phyloP scores from a whole-genome alignment of 2,888 invertebrate species.

The Elegia similella region DNA sequence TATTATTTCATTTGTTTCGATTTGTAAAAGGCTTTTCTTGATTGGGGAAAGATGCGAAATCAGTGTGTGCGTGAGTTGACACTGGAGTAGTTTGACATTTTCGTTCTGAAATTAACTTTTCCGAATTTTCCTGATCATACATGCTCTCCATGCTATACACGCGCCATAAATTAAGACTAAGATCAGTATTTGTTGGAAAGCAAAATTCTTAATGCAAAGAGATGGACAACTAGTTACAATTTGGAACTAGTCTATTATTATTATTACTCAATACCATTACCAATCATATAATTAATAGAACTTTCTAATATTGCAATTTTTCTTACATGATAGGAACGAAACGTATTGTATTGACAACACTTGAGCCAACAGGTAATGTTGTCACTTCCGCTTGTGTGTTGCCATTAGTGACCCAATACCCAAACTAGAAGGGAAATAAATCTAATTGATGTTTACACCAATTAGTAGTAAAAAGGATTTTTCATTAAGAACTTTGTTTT shows the following conservation, averaged over 20 bases:
- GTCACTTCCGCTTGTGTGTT: constrained; percentile 22
- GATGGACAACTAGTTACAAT: too few relatives aligned
- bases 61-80: constrained; percentile 32
- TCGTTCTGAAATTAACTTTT: constrained; percentile 21
- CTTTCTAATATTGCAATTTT: too few relatives aligned
- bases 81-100: constrained; percentile 31
- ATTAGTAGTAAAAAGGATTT: too few relatives aligned
- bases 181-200: too few relatives aligned
- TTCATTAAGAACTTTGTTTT: too few relatives aligned
- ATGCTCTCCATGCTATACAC: background rate
- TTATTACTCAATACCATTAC: too few relatives aligned
- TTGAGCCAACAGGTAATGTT: constrained; percentile 16
- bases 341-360: constrained; percentile 2
- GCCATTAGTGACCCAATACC: constrained; percentile 6
- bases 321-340: too few relatives aligned
- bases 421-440: background rate
- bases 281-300: too few relatives aligned
- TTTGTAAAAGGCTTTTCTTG: constrained; percentile 30
- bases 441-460: background rate
- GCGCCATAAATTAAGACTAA: too few relatives aligned
- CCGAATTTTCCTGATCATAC: background rate
- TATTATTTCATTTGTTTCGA: constrained; percentile 46
- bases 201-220: too few relatives aligned
- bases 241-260: too few relatives aligned
- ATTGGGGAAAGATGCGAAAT: constrained; percentile 26